These are phyloP conservation scores for Anagyrus pseudococci DNA, from an alignment of 2,888 invertebrate species.

Conservation along the genomic window DNA sequence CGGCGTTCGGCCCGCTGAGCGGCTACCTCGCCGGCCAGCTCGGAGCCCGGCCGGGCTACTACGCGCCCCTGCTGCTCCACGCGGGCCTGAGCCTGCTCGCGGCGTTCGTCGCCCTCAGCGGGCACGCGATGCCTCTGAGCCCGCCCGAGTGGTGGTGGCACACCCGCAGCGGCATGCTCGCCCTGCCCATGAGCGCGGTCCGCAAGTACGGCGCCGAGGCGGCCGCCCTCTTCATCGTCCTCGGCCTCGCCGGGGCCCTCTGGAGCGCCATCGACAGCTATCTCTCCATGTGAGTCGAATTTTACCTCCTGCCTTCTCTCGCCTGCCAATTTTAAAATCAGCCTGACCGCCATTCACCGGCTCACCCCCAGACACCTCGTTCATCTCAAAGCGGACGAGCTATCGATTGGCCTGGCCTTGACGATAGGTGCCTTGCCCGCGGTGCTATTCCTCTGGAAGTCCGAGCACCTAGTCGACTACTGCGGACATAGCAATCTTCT, in stretches of 20 bases:
- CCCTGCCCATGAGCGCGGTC: constrained; percentile 81
- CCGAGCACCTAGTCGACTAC: constrained; percentile 84
- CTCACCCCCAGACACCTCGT: constrained; percentile 68
- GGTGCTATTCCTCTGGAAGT: constrained; percentile 75
- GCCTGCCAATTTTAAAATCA: neutral
- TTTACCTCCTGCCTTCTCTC: neutral
- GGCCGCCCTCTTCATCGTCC: constrained; percentile 72
- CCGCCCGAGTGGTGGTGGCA: constrained; percentile 92
- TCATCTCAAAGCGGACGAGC: constrained; percentile 65
- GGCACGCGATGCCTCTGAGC: constrained; percentile 75
- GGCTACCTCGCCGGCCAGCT: constrained; percentile 52
- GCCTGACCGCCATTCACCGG: neutral
- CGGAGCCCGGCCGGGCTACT: constrained; percentile 32
- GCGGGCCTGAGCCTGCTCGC: constrained; percentile 67
- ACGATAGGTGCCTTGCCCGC: constrained; percentile 75
- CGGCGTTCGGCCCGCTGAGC: constrained; percentile 72
- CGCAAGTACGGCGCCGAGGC: constrained; percentile 79
- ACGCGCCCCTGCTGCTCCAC: constrained; percentile 66
- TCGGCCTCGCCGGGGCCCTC: constrained; percentile 75
- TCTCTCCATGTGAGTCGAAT: constrained; percentile 72
- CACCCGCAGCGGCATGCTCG: constrained; percentile 77
- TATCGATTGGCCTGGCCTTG: constrained; percentile 72
- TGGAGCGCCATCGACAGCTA: constrained; percentile 84
- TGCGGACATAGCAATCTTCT: constrained; percentile 84
- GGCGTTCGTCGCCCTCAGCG: constrained; percentile 48